Conservation (phyloP, 2,888 invertebrate genomes). For the Hirtodrosophila trivittata region DNA sequence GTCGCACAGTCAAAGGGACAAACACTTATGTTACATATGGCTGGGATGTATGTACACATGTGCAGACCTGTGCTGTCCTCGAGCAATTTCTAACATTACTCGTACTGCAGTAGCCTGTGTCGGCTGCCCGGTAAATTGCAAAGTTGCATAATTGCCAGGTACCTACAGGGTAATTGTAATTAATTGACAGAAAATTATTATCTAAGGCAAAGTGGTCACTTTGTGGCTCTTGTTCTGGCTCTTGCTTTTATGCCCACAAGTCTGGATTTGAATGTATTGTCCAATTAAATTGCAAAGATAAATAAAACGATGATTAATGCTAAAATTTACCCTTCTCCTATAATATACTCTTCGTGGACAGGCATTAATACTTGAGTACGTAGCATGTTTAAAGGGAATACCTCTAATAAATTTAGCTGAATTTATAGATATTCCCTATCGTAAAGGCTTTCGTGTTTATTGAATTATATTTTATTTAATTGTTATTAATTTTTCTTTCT, state of each 20-base stretch:
- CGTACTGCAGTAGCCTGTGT: no score
- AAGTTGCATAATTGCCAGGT: constrained; percentile 47
- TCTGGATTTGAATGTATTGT: no score
- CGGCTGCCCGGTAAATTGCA: constrained; percentile 37
- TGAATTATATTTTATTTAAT: no score
- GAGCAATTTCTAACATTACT: no score
- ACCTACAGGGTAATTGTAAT: constrained; percentile 61
- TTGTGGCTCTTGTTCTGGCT: constrained; percentile 1
- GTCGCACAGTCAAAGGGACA: constrained; percentile 7
- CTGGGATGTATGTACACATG: background rate
- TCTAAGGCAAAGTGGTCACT: constrained; percentile 28
- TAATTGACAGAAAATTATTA: constrained; percentile 61
- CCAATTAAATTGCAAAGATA: background rate
- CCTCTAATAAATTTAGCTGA: no score
- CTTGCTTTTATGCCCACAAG: background rate
- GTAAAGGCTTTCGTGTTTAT: no score
- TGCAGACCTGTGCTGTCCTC: constrained; percentile 12
- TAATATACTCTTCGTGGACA: no score
- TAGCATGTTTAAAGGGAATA: no score
- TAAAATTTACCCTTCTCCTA: background rate
- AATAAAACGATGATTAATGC: constrained; percentile 23
- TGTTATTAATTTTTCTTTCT: no score
- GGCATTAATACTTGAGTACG: no score
- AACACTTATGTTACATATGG: no score
- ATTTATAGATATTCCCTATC: no score